Evolutionary conservation across 1,140 invertebrate species (phyloP).

Genomic region (Drosophila melanica): DNA sequence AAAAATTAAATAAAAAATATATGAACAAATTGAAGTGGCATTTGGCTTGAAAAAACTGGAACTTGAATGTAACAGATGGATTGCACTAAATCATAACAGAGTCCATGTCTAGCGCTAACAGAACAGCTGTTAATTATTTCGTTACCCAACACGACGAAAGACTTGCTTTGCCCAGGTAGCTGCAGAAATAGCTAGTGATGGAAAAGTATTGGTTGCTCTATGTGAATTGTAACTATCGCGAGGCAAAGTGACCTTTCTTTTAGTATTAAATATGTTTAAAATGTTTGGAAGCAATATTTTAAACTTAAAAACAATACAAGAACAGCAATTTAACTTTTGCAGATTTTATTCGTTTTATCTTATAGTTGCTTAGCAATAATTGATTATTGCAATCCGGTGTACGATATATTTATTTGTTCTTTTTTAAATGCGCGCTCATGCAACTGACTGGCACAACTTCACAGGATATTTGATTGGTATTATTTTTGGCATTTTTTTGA

Average conservation of each 20-base stretch:
- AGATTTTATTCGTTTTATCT: too few relatives aligned
- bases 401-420: neutral
- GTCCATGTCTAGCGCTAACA: neutral
- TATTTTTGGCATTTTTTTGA: constrained; percentile 32
- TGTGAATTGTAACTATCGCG: too few relatives aligned
- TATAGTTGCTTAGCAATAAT: neutral
- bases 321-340: too few relatives aligned
- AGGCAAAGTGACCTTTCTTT: too few relatives aligned
- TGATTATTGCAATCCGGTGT: neutral
- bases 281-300: too few relatives aligned
- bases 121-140: constrained; percentile 6
- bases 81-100: neutral
- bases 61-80: neutral
- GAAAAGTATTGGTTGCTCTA: too few relatives aligned
- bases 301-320: too few relatives aligned
- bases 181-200: neutral
- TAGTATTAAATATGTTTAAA: too few relatives aligned
- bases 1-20: too few relatives aligned
- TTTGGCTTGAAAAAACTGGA: neutral
- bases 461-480: constrained; percentile 30
- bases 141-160: neutral
- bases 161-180: neutral
- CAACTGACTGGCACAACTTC: neutral
- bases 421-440: constrained; percentile 2
- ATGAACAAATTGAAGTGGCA: neutral